phyloP scores from a whole-genome alignment of 2,888 invertebrate genomes.

The Scaptomyza cyrtandrae region DNA sequence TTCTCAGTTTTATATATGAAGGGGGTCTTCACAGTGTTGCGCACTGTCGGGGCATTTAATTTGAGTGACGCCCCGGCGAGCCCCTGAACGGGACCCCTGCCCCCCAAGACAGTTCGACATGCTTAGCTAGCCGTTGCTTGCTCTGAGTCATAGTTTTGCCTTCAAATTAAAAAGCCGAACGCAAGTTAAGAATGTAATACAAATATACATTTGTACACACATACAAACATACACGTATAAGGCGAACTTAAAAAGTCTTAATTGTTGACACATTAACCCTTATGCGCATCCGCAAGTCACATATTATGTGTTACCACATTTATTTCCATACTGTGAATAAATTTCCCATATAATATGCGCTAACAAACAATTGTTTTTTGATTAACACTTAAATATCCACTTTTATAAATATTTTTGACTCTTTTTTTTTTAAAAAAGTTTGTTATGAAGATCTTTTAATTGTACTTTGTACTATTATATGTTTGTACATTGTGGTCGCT shows the following conservation, averaged over 20 bases:
- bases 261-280: not conserved
- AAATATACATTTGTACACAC: not conserved
- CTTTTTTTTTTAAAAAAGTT: too few species aligned
- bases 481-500: too few species aligned
- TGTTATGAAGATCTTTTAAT: too few species aligned
- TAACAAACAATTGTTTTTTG: not conserved
- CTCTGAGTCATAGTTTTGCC: not conserved
- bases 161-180: not conserved
- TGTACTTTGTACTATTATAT: too few species aligned
- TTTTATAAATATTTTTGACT: too few species aligned
- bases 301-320: too few species aligned
- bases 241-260: not conserved
- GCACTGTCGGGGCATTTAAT: constrained; percentile 48
- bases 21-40: constrained; percentile 46
- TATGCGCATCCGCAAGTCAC: not conserved
- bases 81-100: constrained; percentile 2
- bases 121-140: not conserved
- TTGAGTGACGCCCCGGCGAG: constrained; percentile 1
- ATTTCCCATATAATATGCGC: too few species aligned
- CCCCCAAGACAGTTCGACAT: not conserved
- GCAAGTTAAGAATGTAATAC: not conserved
- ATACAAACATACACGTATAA: not conserved
- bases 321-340: too few species aligned
- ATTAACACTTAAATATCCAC: not conserved
- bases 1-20: constrained; percentile 23